These are phyloP conservation scores for Petrocephalus sullivani DNA, from an alignment of 2,797 vertebrate species.

Conservation along the genomic window DNA sequence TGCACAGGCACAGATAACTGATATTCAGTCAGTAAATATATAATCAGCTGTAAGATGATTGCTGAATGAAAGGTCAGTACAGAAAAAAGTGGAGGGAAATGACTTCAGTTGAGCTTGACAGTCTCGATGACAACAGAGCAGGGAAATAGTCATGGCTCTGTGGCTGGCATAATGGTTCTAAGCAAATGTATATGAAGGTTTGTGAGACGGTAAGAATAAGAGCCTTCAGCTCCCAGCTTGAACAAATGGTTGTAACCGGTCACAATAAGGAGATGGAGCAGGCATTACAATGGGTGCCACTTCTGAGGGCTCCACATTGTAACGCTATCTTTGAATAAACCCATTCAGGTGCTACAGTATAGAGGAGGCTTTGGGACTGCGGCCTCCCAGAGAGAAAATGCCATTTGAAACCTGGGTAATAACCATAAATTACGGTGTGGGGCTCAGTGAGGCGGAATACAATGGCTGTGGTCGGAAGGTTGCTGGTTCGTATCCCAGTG, in stretches of 20 bases:
- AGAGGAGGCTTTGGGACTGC: neutral
- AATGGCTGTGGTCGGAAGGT: neutral
- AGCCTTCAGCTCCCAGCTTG: neutral
- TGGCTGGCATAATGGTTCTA: neutral
- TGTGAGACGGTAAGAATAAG: neutral
- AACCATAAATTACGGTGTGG: neutral
- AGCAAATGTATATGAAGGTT: neutral
- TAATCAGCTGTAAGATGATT: neutral
- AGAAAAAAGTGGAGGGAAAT: neutral
- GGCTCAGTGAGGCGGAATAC: neutral
- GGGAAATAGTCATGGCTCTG: neutral
- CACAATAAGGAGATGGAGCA: neutral
- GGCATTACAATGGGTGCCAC: neutral
- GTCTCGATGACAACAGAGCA: neutral
- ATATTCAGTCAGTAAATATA: neutral
- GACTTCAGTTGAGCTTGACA: neutral
- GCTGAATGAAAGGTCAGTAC: neutral
- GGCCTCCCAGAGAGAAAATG: neutral
- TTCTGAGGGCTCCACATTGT: neutral
- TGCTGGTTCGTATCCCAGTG: neutral
- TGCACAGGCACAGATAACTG: neutral
- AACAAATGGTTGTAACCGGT: neutral
- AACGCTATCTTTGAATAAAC: neutral
- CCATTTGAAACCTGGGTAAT: neutral
- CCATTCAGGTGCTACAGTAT: slow-evolving; percentile 4